Base-by-base conservation (phyloP, 2,113 vertebrate genomes). In the Rhinichthys klamathensis region DNA sequence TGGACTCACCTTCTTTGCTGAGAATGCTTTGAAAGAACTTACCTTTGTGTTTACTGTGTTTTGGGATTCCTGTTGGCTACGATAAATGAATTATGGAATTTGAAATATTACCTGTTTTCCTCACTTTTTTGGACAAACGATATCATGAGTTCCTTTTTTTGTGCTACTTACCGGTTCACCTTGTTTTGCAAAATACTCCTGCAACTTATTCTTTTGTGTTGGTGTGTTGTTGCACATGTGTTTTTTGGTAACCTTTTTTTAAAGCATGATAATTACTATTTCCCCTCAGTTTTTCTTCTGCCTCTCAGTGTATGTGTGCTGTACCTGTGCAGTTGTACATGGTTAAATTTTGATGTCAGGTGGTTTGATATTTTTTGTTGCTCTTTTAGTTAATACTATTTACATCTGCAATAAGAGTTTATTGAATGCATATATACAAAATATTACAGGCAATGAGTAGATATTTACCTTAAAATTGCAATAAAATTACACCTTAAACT, bases 361-460 rank as follows among this genome's bases (percentile, higher is more conserved):
- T 11, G 18, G 38, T 12, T 23, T 23, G 35, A 41, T 70, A 41
- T 9, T 4, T 70, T 46, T 73, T 65, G 5, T 65, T 16, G 13
- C 27, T 18, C 63, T 67, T 73, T 46, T 15, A 73, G 41, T 46
- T 73, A 54, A 77, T 16, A 77, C 0, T 4, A 5, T 75, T 51
- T 25, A 77, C 27, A 56, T 54, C 3, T 69, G 80, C 63, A 51
- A 32, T 82, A 82, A 6, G 25, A 49, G 18, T 82, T 49, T 82
- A 82, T 69, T 35, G 63, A 82, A 81, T 30, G 9, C n/a, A 67
- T 32, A 51, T 81, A 82, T 54, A 81, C 25, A 69, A 81, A 69
- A 65, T 69, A 54, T 80, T 56, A 35, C 4, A 6, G 15, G 46
- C 58, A 63, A 46, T 56, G 3, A 77, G 30, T n/a, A 54, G 41